These are phyloP conservation scores for Halesus radiatus DNA, from an alignment of 1,140 invertebrate species.

Conservation along the genomic window DNA sequence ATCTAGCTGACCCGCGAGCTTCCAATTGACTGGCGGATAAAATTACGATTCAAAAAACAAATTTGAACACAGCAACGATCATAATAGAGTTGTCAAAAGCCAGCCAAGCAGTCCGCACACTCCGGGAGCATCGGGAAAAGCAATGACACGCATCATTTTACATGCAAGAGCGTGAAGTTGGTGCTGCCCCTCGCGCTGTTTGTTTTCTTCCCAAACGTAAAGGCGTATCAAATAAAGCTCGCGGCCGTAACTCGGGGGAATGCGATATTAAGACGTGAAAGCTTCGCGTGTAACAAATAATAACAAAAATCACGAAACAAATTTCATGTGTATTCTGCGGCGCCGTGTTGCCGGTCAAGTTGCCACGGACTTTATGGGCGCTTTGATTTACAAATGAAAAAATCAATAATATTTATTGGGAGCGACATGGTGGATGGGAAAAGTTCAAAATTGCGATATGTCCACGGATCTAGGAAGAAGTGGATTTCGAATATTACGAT, in stretches of 20 bases:
- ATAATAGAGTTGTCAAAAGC: slow-evolving; percentile 30
- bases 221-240: slow-evolving; percentile 28
- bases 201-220: slow-evolving; percentile 27
- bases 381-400: background rate
- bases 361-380: slow-evolving; percentile 1
- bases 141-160: slow-evolving; percentile 47
- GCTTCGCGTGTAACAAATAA: slow-evolving; percentile 48
- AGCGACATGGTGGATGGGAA: background rate
- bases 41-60: background rate
- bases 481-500: too few species aligned
- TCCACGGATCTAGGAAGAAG: too few species aligned
- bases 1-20: too few species aligned
- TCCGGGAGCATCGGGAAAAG: slow-evolving; percentile 18
- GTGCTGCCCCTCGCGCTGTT: slow-evolving; percentile 12
- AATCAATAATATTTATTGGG: slow-evolving; percentile 9
- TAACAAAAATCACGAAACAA: slow-evolving; percentile 48
- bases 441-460: background rate
- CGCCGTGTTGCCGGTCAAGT: background rate
- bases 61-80: background rate
- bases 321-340: slow-evolving; percentile 39
- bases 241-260: slow-evolving; percentile 23
- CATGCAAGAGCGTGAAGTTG: slow-evolving; percentile 43
- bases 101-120: slow-evolving; percentile 1
- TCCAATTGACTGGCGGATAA: background rate
- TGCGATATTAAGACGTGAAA: slow-evolving; percentile 49